Percentiles rank a stretch among this genome's conserved stretches.
These are phyloP conservation scores for Philonicus albiceps DNA, from an alignment of 2,888 invertebrate genomes.

Conservation along the genomic window DNA sequence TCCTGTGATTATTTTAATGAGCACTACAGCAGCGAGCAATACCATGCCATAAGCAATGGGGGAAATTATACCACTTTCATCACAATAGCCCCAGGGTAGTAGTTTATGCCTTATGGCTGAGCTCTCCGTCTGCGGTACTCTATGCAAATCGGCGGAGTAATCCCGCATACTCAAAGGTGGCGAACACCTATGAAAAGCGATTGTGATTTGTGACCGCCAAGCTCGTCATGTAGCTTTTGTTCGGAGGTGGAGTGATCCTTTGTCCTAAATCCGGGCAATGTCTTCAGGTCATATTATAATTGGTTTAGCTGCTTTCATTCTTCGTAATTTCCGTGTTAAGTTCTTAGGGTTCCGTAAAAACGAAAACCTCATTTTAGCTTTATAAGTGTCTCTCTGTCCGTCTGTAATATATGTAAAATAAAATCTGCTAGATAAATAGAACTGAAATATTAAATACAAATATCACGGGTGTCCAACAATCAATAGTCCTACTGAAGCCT, in stretches of 20 bases:
- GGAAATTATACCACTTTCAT: not conserved
- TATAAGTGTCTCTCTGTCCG: no score
- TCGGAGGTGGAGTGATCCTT: not conserved
- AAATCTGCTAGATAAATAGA: no score
- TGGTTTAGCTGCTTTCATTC: not conserved
- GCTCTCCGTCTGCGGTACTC: not conserved
- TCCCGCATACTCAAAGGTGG: not conserved
- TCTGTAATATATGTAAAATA: no score
- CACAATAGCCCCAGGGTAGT: not conserved
- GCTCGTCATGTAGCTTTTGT: not conserved
- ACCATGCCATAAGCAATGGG: not conserved
- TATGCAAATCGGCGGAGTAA: not conserved
- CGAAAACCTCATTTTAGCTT: no score
- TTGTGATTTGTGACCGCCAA: not conserved
- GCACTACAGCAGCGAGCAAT: not conserved
- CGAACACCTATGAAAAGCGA: not conserved
- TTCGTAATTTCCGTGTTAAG: no score
- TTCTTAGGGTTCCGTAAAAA: no score
- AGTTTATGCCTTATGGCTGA: not conserved
- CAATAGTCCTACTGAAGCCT: no score
- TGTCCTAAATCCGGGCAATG: not conserved
- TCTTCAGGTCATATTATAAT: not conserved
- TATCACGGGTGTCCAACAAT: no score
- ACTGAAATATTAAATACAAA: no score
- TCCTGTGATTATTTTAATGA: not conserved